Evolutionary conservation across 2,797 vertebrate genomes (phyloP), one percentile per base, ranked within the genome.

Genomic region (Macrochelys suwanniensis): DNA sequence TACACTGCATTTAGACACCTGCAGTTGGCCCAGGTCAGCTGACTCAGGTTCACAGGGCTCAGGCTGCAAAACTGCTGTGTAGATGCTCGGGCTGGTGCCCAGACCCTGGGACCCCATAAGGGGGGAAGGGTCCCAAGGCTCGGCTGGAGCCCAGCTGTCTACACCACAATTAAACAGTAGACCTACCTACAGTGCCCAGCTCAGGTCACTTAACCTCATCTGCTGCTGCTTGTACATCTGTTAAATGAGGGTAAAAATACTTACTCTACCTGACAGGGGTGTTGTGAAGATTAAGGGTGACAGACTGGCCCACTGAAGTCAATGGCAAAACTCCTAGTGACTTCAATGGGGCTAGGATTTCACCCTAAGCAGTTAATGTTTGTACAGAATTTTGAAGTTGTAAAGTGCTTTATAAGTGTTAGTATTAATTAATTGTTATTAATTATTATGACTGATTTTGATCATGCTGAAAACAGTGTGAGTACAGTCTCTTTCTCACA

Each of bases 391-490:
- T 79, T 89, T 42, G 74, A 80, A 23, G 21, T 33, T 80, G 4
- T 2, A 47, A 4, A 16, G 10, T n/a, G 6, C 9, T 93, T 42
- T 5, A 65, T 33, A 85, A 82, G 28, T n/a, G 42, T 82, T 85
- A 80, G 87, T 8, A 6, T 51, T 28, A 37, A 82, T 92, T 68
- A 47, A 16, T 87, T 89, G 65, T 53, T 81, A 87, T 65, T 37
- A 50, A 65, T 82, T 85, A 51, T 84, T 94, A 49, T 71, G 87
- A 37, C 54, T 82, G 61, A 19, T 96, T 95, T 96, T 3, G 87
- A 93, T 95, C 90, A 53, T 71, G 80, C 33, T 92, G 42, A 76
- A 76, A 76, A 47, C 47, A 45, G 23, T 28, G 25, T 76, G 12
- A 76, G 37, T 26, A 76, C 42, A 42, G 25, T 76, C 23, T 76